Evolutionary conservation across 2,888 invertebrate genomes (phyloP), one percentile per base, ranked within the genome.

Genomic region (Copidosoma aretas): DNA sequence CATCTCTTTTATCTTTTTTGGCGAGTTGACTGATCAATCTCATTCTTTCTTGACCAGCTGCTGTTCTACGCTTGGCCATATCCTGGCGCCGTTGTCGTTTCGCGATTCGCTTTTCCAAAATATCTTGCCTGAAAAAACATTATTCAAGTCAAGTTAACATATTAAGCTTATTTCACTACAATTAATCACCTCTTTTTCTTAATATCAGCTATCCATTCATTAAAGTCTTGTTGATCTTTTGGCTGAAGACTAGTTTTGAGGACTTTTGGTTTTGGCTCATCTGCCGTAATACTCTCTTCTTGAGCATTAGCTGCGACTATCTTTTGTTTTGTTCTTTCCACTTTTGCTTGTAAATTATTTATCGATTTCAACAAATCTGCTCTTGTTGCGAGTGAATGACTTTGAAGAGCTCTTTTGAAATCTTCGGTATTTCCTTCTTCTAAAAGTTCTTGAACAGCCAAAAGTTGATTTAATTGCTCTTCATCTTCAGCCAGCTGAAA

Each of bases 1-100:
- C 95, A 71, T 91, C 90, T 75, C 91, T 89, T 77, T 90, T 91
- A 77, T 91, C 91, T 78, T 91, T 91, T 32, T 89, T 86, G 1
- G 97, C 96, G 69, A 97, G 87, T 77, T 93, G 93, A 59, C 95
- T 95, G 73, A 97, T 95, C 75, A 97, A 92, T 75, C 95, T 88
- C 97, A 97, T 97, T 76, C 97, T 88, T 84, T 97, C 95, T 77
- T 96, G 96, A 1, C 96, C 95, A 0, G 97, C 97, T 53, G 92
- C 93, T 52, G 96, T 97, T 78, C 95, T 88, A 32, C 97, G 88
- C 80, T 91, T 91, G 57, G 93, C 93, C 91, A 95, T 93, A 76
- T 96, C 96, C 75, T 92, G 90, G 67, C 93, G 91, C 1, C 93
- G 88, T 80, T 94, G 93, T 71, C 91, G 90, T 8, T 95, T 88